Evolutionary conservation across 2,113 vertebrate species (phyloP).

Genomic region (Pampusana beccarii): DNA sequence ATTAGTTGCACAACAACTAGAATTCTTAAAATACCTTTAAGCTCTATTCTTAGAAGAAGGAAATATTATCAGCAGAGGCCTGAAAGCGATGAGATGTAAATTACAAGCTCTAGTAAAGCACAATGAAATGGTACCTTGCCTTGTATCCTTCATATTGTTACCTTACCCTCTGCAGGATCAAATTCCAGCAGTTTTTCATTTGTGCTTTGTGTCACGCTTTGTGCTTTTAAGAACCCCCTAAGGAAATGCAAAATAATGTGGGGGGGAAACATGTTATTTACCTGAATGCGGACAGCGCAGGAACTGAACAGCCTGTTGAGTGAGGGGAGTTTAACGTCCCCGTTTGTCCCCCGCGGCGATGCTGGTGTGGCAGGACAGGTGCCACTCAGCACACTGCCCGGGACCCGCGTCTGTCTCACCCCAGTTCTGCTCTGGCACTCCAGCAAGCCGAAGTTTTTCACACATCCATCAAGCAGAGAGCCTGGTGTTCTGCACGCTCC

Average conservation of each 20-base stretch:
- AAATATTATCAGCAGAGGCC: constrained; percentile 23
- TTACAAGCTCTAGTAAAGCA: background rate
- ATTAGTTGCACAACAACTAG: constrained; percentile 39
- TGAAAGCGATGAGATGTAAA: background rate
- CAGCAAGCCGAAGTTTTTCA: accelerated
- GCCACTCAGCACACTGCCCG: background rate
- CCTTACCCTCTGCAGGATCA: background rate
- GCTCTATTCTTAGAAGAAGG: constrained; percentile 48
- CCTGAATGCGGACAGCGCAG: background rate
- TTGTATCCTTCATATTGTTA: constrained; percentile 20
- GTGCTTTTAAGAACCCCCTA: background rate
- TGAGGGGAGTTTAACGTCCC: background rate
- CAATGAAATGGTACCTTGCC: background rate
- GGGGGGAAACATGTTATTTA: background rate
- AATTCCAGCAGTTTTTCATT: constrained; percentile 6
- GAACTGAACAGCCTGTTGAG: background rate
- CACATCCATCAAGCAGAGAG: accelerated
- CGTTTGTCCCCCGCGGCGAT: accelerated
- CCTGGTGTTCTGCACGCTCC: background rate
- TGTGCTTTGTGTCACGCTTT: accelerated
- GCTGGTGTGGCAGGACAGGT: background rate
- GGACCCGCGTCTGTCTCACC: background rate
- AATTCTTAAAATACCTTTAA: constrained; percentile 61
- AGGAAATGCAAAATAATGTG: background rate
- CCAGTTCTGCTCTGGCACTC: background rate